Conservation (phyloP, 2,888 invertebrate species). For the Drosophila neonasuta region DNA sequence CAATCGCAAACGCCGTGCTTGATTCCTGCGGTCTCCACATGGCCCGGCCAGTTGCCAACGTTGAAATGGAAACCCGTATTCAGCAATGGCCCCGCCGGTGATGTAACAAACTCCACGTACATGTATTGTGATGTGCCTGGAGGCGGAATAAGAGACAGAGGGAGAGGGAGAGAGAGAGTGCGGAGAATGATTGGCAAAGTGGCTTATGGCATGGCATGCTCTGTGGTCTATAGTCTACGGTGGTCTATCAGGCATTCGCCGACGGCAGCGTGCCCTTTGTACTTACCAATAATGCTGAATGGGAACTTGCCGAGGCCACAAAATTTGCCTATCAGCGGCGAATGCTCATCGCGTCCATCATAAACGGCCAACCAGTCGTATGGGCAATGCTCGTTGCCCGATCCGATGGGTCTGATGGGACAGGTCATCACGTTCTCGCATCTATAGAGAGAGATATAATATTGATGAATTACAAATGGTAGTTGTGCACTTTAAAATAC, state of each 20-base stretch:
- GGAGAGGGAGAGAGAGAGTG: slow-evolving; percentile 1
- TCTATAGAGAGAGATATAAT: slow-evolving; percentile 77
- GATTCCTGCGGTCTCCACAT: slow-evolving; percentile 93
- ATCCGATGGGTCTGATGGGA: slow-evolving; percentile 94
- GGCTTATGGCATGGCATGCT: slow-evolving; percentile 3
- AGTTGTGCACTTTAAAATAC: neutral
- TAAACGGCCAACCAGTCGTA: slow-evolving; percentile 95
- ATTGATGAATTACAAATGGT: neutral
- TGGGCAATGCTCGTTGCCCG: slow-evolving; percentile 93
- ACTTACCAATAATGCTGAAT: slow-evolving; percentile 91
- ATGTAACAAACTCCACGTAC: slow-evolving; percentile 94
- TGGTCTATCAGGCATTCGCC: slow-evolving; percentile 12
- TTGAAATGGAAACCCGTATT: slow-evolving; percentile 98
- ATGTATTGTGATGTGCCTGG: slow-evolving; percentile 91
- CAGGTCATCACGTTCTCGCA: slow-evolving; percentile 98
- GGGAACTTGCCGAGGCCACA: slow-evolving; percentile 97
- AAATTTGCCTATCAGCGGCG: slow-evolving; percentile 94
- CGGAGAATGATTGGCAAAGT: slow-evolving; percentile 1
- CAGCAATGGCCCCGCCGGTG: slow-evolving; percentile 93
- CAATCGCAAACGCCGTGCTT: slow-evolving; percentile 94
- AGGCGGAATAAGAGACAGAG: slow-evolving; percentile 3
- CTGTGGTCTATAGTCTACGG: slow-evolving; percentile 2
- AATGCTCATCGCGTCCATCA: slow-evolving; percentile 93
- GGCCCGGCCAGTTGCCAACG: slow-evolving; percentile 96
- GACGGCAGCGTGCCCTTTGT: slow-evolving; percentile 30